These are phyloP conservation scores for Nyctereutes procyonoides DNA, from an alignment of 2,113 vertebrate species.

Conservation along the genomic window DNA sequence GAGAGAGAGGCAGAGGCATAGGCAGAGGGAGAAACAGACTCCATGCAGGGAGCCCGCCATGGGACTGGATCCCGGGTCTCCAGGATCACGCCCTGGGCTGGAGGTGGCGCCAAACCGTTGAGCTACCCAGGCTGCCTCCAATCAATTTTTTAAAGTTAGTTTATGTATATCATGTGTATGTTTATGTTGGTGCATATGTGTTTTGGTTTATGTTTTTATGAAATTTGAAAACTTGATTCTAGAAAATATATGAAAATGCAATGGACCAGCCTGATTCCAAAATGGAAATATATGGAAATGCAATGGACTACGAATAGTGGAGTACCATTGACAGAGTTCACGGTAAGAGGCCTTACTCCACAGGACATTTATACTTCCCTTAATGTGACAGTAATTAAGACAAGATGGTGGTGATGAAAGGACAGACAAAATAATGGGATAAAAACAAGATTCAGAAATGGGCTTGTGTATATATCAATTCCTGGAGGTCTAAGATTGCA, in stretches of 20 bases:
- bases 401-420: neutral
- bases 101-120: too few relatives aligned
- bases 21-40: too few relatives aligned
- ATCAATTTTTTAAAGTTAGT: neutral
- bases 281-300: neutral
- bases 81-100: too few relatives aligned
- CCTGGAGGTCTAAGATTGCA: neutral
- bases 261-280: neutral
- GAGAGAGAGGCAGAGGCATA: too few relatives aligned
- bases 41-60: too few relatives aligned
- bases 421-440: conserved; percentile 3
- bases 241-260: conserved; percentile 1
- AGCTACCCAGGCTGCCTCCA: too few relatives aligned
- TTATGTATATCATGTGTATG: neutral
- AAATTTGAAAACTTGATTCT: conserved; percentile 9
- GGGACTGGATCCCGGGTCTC: too few relatives aligned
- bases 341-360: neutral
- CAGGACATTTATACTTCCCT: neutral
- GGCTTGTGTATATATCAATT: neutral
- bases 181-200: neutral
- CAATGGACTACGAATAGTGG: neutral
- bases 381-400: neutral
- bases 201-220: neutral
- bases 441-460: neutral
- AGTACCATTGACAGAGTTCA: neutral